These are phyloP conservation scores for Eristalinus sepulchralis DNA, from an alignment of 2,888 invertebrate genomes.

Conservation along the genomic window DNA sequence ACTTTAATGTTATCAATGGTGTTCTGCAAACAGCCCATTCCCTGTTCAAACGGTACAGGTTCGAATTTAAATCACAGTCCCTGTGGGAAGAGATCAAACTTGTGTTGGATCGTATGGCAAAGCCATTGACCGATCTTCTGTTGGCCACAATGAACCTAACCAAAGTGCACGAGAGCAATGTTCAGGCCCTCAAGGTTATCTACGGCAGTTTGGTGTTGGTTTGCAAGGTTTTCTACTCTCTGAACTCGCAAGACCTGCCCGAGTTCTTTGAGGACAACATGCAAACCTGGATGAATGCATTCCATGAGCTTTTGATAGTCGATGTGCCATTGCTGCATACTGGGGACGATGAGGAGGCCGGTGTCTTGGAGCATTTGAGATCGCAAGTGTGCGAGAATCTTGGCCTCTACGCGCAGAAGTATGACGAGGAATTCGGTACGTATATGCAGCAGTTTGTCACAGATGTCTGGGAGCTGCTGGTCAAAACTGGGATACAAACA, in stretches of 20 bases:
- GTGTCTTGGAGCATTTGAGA: conserved; percentile 93
- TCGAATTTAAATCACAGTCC: conserved; percentile 96
- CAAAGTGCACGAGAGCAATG: conserved; percentile 89
- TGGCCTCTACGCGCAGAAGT: conserved; percentile 96
- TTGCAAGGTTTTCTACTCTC: conserved; percentile 97
- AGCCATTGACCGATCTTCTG: conserved; percentile 95
- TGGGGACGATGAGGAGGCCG: conserved; percentile 92
- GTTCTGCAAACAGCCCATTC: conserved; percentile 97
- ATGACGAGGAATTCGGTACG: conserved; percentile 97
- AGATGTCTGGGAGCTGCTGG: conserved; percentile 95
- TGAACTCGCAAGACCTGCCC: conserved; percentile 98
- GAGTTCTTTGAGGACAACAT: conserved; percentile 99
- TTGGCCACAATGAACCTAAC: conserved; percentile 93
- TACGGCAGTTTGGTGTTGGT: conserved; percentile 94
- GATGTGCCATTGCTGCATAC: conserved; percentile 90
- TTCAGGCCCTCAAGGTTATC: conserved; percentile 90
- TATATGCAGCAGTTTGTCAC: conserved; percentile 96
- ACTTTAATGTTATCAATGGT: conserved; percentile 97
- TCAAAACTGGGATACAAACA: conserved; percentile 90
- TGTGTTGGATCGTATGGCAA: conserved; percentile 95
- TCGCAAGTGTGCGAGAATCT: conserved; percentile 98
- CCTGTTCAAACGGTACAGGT: conserved; percentile 96
- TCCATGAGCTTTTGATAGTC: conserved; percentile 89
- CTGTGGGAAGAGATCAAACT: conserved; percentile 98
- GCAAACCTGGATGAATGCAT: conserved; percentile 95